A percentile compares a stretch with the other conserved stretches of the same genome.
Conservation (phyloP, 1,140 invertebrate species). For the Aporrectodea caliginosa region DNA sequence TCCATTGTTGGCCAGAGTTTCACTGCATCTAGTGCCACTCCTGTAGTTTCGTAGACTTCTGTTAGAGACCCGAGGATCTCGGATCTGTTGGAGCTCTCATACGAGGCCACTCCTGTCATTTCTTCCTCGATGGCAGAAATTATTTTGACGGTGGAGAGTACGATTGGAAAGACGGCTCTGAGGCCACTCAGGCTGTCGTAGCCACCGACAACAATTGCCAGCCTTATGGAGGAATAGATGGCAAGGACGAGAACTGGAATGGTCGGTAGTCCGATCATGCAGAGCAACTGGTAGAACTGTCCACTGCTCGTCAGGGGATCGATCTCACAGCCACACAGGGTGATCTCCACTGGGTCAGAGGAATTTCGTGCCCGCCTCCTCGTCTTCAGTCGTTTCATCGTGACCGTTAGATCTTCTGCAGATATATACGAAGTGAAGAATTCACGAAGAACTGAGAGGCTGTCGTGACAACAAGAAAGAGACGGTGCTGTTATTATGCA, state of each 20-base stretch:
- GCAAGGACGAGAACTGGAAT: neutral
- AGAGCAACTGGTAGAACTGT: neutral
- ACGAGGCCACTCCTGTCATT: conserved; percentile 1
- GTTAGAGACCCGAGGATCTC: neutral
- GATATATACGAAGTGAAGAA: too few relatives aligned
- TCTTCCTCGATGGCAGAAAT: neutral
- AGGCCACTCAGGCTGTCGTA: neutral
- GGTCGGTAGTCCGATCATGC: neutral
- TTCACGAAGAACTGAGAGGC: too few relatives aligned
- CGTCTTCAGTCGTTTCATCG: too few relatives aligned
- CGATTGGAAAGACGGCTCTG: neutral
- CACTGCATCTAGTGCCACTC: neutral
- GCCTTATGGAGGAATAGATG: neutral
- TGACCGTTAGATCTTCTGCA: too few relatives aligned
- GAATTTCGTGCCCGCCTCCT: neutral
- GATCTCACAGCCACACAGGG: neutral
- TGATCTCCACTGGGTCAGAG: neutral
- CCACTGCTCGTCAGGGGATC: neutral
- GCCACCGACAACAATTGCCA: neutral
- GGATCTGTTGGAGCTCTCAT: neutral
- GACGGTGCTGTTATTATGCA: too few relatives aligned
- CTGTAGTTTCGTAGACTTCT: conserved; percentile 13
- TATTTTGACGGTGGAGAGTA: neutral
- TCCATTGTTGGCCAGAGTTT: neutral
- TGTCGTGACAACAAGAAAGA: too few relatives aligned